Evolutionary conservation across 1,140 invertebrate genomes (phyloP).

Genomic region (Maniola jurtina): DNA sequence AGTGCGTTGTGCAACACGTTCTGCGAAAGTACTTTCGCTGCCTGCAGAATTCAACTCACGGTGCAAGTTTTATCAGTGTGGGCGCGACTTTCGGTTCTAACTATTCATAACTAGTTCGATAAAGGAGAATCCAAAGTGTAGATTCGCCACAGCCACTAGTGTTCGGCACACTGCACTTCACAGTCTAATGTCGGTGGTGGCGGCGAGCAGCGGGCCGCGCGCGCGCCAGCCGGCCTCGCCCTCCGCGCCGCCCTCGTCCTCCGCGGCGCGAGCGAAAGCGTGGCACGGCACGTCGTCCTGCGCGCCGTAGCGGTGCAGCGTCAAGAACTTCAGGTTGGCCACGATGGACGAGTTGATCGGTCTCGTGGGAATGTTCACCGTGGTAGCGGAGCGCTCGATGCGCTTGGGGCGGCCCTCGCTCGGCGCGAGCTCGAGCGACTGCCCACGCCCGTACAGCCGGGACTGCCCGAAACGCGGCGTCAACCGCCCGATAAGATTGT

Average conservation of each 20-base stretch:
- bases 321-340: conserved; percentile 64
- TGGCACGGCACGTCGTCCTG: conserved; percentile 57
- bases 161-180: conserved; percentile 25
- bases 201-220: conserved; percentile 45
- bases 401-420: conserved; percentile 45
- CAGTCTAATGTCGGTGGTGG: conserved; percentile 60
- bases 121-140: too few species aligned
- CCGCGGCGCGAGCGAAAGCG: conserved; percentile 41
- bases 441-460: conserved; percentile 58
- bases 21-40: too few species aligned
- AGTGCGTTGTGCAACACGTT: too few species aligned
- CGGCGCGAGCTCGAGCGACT: conserved; percentile 60
- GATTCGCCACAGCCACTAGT: neutral
- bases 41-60: too few species aligned
- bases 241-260: conserved; percentile 25
- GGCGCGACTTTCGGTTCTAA: too few species aligned
- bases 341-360: conserved; percentile 68
- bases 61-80: too few species aligned
- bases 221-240: conserved; percentile 32
- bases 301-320: conserved; percentile 66
- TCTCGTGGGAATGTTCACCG: conserved; percentile 59
- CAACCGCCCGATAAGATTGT: conserved; percentile 65
- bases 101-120: too few species aligned
- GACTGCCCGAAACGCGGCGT: conserved; percentile 72
- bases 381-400: conserved; percentile 67